Conservation (phyloP, 2,797 vertebrate genomes). For the Rachycentron canadum region DNA sequence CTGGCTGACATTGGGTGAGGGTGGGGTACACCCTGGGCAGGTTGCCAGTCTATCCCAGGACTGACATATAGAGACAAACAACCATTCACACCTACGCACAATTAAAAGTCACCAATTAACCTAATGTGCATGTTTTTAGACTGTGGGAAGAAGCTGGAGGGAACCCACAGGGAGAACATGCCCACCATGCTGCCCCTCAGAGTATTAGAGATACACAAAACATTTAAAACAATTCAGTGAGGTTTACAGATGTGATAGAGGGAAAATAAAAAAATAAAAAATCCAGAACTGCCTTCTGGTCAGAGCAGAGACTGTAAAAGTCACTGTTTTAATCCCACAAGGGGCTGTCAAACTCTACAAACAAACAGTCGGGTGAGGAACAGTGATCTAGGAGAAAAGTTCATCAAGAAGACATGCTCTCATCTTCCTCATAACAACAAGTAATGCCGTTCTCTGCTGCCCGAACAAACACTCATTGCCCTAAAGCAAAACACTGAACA, state of each 20-base stretch:
- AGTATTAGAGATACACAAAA: neutral
- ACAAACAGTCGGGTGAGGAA: slow-evolving; percentile 17
- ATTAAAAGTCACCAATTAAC: too few species aligned
- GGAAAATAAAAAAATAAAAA: neutral
- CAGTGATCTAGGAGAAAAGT: slow-evolving; percentile 17
- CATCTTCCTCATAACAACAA: slow-evolving; percentile 6
- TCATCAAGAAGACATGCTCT: slow-evolving; percentile 34
- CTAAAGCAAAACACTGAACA: slow-evolving; percentile 24
- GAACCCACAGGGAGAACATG: too few species aligned
- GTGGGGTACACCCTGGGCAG: too few species aligned
- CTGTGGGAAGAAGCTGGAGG: too few species aligned
- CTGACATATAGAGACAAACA: too few species aligned
- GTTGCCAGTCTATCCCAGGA: too few species aligned
- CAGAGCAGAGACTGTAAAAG: slow-evolving; percentile 5
- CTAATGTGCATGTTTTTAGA: too few species aligned
- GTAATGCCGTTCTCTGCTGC: slow-evolving; percentile 2
- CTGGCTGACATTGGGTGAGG: too few species aligned
- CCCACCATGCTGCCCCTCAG: neutral
- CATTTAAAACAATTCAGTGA: neutral
- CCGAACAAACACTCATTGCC: slow-evolving; percentile 39
- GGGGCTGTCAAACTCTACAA: slow-evolving; percentile 3
- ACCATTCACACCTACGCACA: too few species aligned
- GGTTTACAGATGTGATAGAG: neutral
- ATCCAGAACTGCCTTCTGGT: neutral
- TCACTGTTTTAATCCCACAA: slow-evolving; percentile 2